Conservation (phyloP, 2,113 vertebrate species). For the Callithrix jacchus region DNA sequence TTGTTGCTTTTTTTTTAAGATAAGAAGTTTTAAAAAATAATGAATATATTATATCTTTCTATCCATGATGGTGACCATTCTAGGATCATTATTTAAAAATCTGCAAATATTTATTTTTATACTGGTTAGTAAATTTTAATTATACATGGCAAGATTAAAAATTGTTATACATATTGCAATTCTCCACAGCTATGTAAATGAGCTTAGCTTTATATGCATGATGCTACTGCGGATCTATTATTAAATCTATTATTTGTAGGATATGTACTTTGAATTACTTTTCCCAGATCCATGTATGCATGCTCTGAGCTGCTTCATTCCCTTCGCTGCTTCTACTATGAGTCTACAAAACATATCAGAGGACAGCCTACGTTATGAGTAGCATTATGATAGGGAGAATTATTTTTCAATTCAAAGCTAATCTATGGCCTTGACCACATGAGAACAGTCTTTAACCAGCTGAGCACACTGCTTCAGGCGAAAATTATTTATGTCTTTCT, state of each 20-base stretch:
- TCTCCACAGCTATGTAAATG: not conserved
- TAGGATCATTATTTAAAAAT: not conserved
- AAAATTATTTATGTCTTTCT: constrained; percentile 54
- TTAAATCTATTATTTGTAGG: not conserved
- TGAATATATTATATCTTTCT: not conserved
- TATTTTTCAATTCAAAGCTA: constrained; percentile 56
- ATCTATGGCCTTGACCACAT: constrained; percentile 34
- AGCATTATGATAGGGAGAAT: not conserved
- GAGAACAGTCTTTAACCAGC: constrained; percentile 9
- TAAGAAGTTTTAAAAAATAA: not conserved
- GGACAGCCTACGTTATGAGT: not conserved
- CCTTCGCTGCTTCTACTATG: not conserved
- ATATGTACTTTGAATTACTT: constrained; percentile 16
- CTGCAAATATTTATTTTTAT: not conserved
- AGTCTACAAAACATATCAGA: not conserved
- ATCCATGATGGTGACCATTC: not conserved
- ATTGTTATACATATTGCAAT: not conserved
- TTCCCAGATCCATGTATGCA: not conserved
- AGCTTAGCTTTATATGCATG: not conserved
- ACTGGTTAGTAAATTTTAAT: not conserved
- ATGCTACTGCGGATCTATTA: not conserved
- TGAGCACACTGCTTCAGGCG: not conserved
- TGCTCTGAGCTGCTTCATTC: not conserved
- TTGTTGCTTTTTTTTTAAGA: not conserved
- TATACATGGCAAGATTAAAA: not conserved